Percentiles rank a stretch among this genome's conserved stretches.
Evolutionary conservation across 2,888 invertebrate species (phyloP).

Genomic region (Metopia argyrocephala): DNA sequence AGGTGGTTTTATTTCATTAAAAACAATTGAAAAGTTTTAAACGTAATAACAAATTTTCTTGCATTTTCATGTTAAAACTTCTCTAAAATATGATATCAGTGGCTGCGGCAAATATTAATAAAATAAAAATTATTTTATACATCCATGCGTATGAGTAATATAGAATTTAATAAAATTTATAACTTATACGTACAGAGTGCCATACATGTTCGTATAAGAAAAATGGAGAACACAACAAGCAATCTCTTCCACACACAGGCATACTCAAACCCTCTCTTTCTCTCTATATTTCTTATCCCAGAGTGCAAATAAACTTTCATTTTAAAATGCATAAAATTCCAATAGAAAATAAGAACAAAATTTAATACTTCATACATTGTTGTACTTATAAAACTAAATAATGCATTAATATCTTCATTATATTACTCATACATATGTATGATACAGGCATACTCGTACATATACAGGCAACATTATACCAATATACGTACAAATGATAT

Average conservation of each 20-base stretch:
- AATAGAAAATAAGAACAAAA: no score
- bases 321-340: conserved; percentile 45
- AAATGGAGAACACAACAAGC: not conserved
- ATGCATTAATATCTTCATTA: conserved; percentile 62
- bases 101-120: not conserved
- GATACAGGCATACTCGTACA: no score
- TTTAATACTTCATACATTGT: no score
- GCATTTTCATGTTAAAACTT: no score
- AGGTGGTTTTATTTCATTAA: not conserved
- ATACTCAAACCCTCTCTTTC: not conserved
- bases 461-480: no score
- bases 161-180: conserved; percentile 38
- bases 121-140: not conserved
- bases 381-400: conserved; percentile 53
- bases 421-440: conserved; percentile 2
- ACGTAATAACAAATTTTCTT: no score
- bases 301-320: conserved; percentile 49
- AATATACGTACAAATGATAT: not conserved
- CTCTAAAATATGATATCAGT: not conserved
- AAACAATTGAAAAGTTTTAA: not conserved
- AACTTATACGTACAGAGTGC: conserved; percentile 10
- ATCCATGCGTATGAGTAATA: conserved; percentile 9
- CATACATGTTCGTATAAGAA: not conserved
- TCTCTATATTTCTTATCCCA: conserved; percentile 28
- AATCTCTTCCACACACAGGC: not conserved